phyloP scores from a whole-genome alignment of 1,140 invertebrate species.

The Scaptodrosophila lebanonensis region DNA sequence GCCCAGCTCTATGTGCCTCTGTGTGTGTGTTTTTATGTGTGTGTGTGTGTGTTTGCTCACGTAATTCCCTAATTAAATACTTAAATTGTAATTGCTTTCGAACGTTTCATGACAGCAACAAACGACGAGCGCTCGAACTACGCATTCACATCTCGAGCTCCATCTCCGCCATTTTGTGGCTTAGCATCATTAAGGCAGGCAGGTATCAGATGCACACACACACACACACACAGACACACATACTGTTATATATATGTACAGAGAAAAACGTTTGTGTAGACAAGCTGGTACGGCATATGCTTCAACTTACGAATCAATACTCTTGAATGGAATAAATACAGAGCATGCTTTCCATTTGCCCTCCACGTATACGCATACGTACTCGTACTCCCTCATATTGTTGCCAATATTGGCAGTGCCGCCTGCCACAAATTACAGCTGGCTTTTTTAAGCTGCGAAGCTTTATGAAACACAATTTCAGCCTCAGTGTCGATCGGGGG shows the following conservation, averaged over 20 bases:
- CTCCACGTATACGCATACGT: conserved; percentile 10
- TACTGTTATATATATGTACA: background rate
- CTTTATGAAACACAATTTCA: too few species aligned
- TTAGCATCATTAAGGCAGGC: conserved; percentile 51
- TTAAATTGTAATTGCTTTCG: conserved; percentile 75
- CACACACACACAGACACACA: background rate
- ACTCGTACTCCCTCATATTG: too few species aligned
- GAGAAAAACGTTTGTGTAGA: background rate
- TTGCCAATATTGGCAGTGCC: too few species aligned
- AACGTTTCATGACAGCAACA: conserved; percentile 39
- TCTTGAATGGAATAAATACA: too few species aligned
- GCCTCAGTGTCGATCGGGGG: too few species aligned
- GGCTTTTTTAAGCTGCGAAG: too few species aligned
- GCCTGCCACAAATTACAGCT: too few species aligned
- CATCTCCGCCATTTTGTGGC: conserved; percentile 6
- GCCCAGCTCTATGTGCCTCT: background rate
- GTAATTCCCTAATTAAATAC: conserved; percentile 75
- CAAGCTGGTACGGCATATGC: conserved; percentile 17
- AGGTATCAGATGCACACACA: conserved; percentile 17
- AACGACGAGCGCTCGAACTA: background rate
- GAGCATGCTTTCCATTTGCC: too few species aligned
- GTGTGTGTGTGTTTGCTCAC: conserved; percentile 63
- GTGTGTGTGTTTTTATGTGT: conserved; percentile 1
- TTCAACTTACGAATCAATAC: too few species aligned
- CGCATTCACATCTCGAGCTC: background rate